These are phyloP conservation scores for Egretta garzetta DNA, from an alignment of 2,113 vertebrate genomes.

Conservation along the genomic window DNA sequence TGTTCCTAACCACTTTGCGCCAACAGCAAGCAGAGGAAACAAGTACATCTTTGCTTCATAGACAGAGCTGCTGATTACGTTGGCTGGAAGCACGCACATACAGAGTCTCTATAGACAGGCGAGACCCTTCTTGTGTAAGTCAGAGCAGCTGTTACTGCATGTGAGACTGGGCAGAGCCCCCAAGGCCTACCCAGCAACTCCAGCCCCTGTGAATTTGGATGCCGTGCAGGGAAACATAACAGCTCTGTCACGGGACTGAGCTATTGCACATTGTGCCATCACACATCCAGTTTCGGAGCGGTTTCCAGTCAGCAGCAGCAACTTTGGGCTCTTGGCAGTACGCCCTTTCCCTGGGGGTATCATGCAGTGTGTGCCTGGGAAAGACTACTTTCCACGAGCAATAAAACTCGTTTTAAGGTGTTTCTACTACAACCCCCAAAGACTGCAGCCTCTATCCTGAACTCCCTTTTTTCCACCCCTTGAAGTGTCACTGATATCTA, in stretches of 20 bases:
- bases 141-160: not conserved
- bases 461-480: not conserved
- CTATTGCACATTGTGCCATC: not conserved
- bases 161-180: not conserved
- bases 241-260: not conserved
- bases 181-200: not conserved
- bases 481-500: not conserved
- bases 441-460: not conserved
- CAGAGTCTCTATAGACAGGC: not conserved
- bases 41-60: not conserved
- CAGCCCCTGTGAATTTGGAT: not conserved
- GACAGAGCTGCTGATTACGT: not conserved
- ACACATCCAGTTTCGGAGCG: not conserved
- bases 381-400: not conserved
- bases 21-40: not conserved
- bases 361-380: not conserved
- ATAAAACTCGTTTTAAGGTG: not conserved
- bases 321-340: not conserved
- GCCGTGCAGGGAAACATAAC: not conserved
- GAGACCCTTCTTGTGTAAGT: not conserved
- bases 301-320: not conserved
- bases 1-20: not conserved
- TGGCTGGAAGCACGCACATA: fast-evolving
- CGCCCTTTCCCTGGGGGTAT: not conserved
- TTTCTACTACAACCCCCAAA: not conserved